Conservation (phyloP, 2,888 invertebrate genomes). For the Lasioglossum zephyrum region DNA sequence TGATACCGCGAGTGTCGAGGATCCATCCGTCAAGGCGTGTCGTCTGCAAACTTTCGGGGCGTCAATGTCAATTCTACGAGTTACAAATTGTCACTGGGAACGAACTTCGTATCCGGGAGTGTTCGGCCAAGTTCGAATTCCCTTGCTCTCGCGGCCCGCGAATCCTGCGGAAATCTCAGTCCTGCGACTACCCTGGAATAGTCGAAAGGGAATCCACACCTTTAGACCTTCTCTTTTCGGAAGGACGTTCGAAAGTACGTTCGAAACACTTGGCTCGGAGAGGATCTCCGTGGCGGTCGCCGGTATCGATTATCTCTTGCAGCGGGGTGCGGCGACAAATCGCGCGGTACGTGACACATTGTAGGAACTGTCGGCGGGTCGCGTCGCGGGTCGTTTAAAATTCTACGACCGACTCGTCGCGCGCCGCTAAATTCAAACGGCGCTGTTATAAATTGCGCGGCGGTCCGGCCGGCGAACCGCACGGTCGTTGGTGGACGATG, state of each 20-base stretch:
- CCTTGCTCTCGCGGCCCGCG: background rate
- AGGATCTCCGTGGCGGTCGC: background rate
- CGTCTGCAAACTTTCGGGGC: background rate
- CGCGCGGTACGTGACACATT: constrained; percentile 44
- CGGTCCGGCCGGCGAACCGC: constrained; percentile 28
- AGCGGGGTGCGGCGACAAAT: constrained; percentile 14
- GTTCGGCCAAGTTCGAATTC: constrained; percentile 15
- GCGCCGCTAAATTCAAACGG: constrained; percentile 69
- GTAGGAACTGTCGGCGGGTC: constrained; percentile 51
- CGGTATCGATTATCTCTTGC: constrained; percentile 15
- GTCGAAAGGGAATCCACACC: constrained; percentile 23
- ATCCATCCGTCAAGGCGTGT: background rate
- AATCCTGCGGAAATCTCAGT: constrained; percentile 3
- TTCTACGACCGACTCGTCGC: constrained; percentile 60
- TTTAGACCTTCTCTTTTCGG: background rate
- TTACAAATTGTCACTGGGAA: constrained; percentile 20
- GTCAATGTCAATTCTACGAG: constrained; percentile 37
- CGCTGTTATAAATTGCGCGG: constrained; percentile 67
- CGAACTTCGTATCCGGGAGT: background rate
- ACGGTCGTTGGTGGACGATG: background rate
- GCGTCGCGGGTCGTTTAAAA: constrained; percentile 66
- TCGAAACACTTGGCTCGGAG: background rate
- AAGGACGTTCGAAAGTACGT: too few species aligned
- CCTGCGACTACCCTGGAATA: background rate
- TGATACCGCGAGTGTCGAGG: background rate